Conservation (phyloP, 1,140 invertebrate species). For the Zeugodacus cucurbitae region DNA sequence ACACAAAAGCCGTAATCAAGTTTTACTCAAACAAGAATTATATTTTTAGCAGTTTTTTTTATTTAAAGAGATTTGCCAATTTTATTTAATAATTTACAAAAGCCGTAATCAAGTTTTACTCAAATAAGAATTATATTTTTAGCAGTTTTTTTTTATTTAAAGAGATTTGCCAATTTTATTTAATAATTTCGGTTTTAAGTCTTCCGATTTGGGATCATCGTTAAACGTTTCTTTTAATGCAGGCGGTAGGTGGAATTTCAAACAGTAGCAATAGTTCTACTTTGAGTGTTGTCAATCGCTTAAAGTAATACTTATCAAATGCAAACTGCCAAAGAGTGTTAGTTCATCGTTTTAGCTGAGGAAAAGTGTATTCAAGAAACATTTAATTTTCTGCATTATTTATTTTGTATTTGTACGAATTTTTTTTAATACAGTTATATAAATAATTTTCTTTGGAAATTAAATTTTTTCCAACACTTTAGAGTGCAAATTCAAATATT, state of each 20-base stretch:
- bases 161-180: not conserved
- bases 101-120: not conserved
- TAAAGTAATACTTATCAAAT: slow-evolving; percentile 2
- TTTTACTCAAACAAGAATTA: too few species aligned
- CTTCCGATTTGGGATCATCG: not conserved
- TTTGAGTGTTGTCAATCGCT: not conserved
- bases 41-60: not conserved
- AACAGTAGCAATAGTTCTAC: not conserved
- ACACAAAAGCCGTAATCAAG: not conserved
- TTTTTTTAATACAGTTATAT: not conserved
- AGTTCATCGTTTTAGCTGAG: not conserved
- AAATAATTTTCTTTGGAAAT: slow-evolving; percentile 46
- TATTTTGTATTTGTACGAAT: not conserved
- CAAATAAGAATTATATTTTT: too few species aligned
- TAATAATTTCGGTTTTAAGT: not conserved
- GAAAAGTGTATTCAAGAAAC: not conserved
- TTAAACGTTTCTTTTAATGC: not conserved
- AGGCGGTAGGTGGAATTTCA: not conserved
- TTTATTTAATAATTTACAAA: too few species aligned
- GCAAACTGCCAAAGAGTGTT: slow-evolving; percentile 32
- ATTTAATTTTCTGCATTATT: slow-evolving; percentile 21
- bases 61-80: not conserved
- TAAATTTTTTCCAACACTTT: slow-evolving; percentile 18
- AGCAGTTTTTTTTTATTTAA: not conserved
- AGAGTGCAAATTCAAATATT: not conserved